phyloP scores from a whole-genome alignment of 2,113 vertebrate species.

The Lepus americanus region DNA sequence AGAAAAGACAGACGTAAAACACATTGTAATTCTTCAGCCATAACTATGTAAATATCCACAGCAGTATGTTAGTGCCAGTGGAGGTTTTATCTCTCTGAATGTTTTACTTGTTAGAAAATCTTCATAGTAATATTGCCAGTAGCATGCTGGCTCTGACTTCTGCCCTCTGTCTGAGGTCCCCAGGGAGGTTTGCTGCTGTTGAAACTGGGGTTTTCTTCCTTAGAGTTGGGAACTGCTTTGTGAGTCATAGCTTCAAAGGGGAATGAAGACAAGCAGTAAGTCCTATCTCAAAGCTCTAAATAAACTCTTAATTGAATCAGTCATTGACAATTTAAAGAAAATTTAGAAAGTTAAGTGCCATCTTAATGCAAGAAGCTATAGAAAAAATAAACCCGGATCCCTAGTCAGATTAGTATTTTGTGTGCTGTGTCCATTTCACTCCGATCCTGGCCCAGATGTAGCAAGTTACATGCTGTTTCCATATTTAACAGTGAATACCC shows the following conservation, averaged over 20 bases:
- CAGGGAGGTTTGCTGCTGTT: neutral
- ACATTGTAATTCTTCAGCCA: neutral
- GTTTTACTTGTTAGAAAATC: slow-evolving; percentile 10
- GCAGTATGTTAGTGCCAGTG: slow-evolving; percentile 2
- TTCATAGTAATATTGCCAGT: neutral
- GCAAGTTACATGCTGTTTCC: neutral
- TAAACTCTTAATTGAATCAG: slow-evolving; percentile 25
- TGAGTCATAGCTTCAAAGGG: neutral
- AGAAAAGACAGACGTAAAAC: slow-evolving; percentile 46
- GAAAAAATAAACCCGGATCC: neutral
- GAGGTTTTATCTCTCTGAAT: neutral
- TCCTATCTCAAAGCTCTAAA: neutral
- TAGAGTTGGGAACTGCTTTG: neutral
- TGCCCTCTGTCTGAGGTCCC: neutral
- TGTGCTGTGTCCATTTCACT: neutral
- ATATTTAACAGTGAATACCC: neutral
- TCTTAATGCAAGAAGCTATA: slow-evolving; percentile 39
- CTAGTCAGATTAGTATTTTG: neutral
- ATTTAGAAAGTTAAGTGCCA: neutral
- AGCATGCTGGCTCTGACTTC: neutral
- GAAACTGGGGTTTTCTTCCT: slow-evolving; percentile 12
- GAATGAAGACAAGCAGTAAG: neutral
- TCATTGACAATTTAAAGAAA: slow-evolving; percentile 39
- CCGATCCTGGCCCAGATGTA: neutral
- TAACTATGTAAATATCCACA: slow-evolving; percentile 59